phyloP scores from a whole-genome alignment of 2,113 vertebrate genomes.

The Ptilorrhoa leucosticta region DNA sequence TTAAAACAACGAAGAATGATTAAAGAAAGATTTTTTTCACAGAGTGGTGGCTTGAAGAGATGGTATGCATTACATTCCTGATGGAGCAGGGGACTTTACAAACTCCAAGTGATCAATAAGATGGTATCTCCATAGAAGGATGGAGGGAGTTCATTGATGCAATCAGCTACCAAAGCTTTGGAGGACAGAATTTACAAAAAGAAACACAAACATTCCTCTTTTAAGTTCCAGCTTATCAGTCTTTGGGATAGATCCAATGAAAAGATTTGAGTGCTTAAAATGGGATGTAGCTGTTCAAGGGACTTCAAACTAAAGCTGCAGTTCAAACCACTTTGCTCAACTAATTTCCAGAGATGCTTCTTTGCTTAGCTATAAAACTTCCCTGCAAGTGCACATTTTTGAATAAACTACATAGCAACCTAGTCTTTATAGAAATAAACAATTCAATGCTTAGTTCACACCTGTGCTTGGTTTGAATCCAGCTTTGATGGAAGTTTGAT shows the following conservation, averaged over 20 bases:
- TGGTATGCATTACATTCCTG: background rate
- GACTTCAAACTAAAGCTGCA: background rate
- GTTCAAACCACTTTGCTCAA: background rate
- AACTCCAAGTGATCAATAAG: background rate
- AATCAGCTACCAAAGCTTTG: background rate
- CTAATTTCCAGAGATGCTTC: background rate
- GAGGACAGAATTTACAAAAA: background rate
- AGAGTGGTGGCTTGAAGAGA: background rate
- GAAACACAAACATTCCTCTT: background rate
- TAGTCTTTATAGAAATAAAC: background rate
- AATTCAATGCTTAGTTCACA: background rate
- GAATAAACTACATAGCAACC: background rate
- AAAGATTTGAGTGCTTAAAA: background rate
- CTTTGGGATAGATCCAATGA: background rate
- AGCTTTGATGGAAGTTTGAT: background rate
- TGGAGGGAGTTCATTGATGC: background rate
- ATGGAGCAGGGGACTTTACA: background rate
- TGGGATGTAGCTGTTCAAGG: background rate
- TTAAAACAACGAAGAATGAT: background rate
- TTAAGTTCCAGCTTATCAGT: background rate
- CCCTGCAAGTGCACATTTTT: background rate
- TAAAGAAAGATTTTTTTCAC: background rate
- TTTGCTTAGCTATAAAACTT: background rate
- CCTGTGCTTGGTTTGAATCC: background rate
- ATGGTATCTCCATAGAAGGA: background rate